Percentiles rank a stretch among this genome's conserved stretches.
phyloP scores from a whole-genome alignment of 2,888 invertebrate genomes.

The Netelia virgata region DNA sequence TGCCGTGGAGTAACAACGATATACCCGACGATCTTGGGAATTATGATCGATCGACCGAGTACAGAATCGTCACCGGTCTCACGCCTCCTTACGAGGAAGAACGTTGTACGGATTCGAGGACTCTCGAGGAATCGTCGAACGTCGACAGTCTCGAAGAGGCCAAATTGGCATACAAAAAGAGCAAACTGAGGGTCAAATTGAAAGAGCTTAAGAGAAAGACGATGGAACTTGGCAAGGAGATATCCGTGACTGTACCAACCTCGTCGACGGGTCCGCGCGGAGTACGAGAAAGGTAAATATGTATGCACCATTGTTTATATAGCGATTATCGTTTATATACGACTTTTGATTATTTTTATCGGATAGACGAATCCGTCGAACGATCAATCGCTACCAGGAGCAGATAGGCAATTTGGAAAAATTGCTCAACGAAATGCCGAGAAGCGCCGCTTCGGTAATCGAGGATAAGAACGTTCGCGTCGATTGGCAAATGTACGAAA shows the following conservation, averaged over 20 bases:
- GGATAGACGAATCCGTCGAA: constrained; percentile 72
- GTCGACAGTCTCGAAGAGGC: constrained; percentile 62
- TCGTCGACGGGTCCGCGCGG: constrained; percentile 35
- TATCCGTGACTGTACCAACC: constrained; percentile 61
- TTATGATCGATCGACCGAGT: constrained; percentile 71
- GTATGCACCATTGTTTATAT: constrained; percentile 41
- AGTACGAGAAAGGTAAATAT: constrained; percentile 55
- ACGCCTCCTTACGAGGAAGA: constrained; percentile 69
- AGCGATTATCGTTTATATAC: not conserved
- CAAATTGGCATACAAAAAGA: constrained; percentile 72
- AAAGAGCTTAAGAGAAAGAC: constrained; percentile 74
- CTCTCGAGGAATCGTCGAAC: not conserved
- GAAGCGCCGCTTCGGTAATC: constrained; percentile 27
- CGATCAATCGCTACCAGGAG: constrained; percentile 76
- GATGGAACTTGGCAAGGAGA: constrained; percentile 72
- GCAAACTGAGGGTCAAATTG: constrained; percentile 73
- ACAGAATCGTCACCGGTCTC: constrained; percentile 75
- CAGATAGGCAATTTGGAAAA: constrained; percentile 79
- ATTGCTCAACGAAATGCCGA: constrained; percentile 73
- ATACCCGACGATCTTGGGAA: not conserved
- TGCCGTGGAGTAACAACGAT: not conserved
- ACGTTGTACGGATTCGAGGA: constrained; percentile 21
- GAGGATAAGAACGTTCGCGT: constrained; percentile 48
- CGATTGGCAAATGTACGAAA: constrained; percentile 16
- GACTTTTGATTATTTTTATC: not conserved